Base-by-base conservation (phyloP, 2,797 vertebrate genomes). In the Propithecus deckenii region DNA sequence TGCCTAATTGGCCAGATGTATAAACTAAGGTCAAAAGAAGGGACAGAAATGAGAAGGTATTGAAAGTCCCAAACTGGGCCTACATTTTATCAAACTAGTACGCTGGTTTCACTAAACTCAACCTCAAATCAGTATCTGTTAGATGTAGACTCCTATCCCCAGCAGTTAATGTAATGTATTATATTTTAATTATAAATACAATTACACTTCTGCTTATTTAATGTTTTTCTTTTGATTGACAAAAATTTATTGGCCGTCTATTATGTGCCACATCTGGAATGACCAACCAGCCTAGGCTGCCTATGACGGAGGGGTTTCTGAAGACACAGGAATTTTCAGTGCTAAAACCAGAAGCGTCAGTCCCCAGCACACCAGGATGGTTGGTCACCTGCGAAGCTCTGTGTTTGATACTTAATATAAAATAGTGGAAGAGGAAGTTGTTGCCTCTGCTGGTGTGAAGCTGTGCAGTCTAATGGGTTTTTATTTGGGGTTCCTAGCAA, bases 11-110 rank as follows among this genome's bases (percentile, higher is more conserved):
- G 20, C 48, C 52, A 81, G 43, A 74, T 94, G 12, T 55, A n/a
- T 80, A 89, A 65, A 85, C 65, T 87, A 63, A 92, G 32, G 52
- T 89, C 46, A 86, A 92, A 96, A 95, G n/a, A 87, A 93, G 35
- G 43, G 14, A 83, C 35, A 90, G 50, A 92, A 90, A 92, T 38
- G 32, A 88, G 18, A 74, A 55, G 12, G 6, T 48, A 78, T 41
- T 86, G 74, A 86, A 90, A 95, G 30, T 22, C 30, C 57, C 52
- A 91, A 55, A 72, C 23, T 55, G 20, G 28, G 13, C 25, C 30
- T 91, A 50, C 57, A 23, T 93, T 22, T 48, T 25, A 59, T 94
- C 76, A 95, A n/a, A 86, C 32, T 43, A 63, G 18, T 76, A 48
- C 52, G 55, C 57, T 84, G 50, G 7, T 87, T 86, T 95, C 61